Evolutionary conservation across 2,113 vertebrate genomes (phyloP).

Genomic region (Struthio camelus): DNA sequence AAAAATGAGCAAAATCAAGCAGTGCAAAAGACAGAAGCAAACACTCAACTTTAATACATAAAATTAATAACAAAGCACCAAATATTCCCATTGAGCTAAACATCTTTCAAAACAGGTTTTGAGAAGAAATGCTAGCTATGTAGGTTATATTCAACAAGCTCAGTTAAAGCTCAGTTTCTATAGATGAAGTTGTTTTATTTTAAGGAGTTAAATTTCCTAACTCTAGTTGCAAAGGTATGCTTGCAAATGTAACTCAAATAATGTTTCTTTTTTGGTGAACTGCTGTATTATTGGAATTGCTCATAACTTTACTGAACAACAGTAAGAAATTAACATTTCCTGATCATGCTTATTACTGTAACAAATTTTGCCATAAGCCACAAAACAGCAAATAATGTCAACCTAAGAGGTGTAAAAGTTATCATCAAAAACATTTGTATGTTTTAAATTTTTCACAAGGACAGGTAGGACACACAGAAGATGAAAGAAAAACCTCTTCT

Average conservation of each 20-base stretch:
- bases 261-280: neutral
- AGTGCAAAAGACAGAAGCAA: neutral
- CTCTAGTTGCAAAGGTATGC: neutral
- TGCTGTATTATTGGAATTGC: neutral
- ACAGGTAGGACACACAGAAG: too few relatives aligned
- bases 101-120: neutral
- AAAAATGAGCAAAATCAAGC: neutral
- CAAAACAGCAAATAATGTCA: neutral
- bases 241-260: neutral
- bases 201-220: neutral
- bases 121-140: neutral
- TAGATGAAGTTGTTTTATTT: neutral
- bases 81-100: neutral
- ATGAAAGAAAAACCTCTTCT: neutral
- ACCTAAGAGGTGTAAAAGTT: neutral
- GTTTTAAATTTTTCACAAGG: too few relatives aligned
- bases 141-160: neutral
- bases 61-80: neutral
- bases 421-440: rapidly evolving
- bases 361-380: neutral
- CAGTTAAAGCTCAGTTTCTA: neutral
- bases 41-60: rapidly evolving
- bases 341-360: neutral
- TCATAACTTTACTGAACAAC: neutral
- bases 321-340: neutral